Evolutionary conservation across 2,888 invertebrate species (phyloP), one percentile per base, ranked within the genome.

Genomic region (Seira sanloemensis): DNA sequence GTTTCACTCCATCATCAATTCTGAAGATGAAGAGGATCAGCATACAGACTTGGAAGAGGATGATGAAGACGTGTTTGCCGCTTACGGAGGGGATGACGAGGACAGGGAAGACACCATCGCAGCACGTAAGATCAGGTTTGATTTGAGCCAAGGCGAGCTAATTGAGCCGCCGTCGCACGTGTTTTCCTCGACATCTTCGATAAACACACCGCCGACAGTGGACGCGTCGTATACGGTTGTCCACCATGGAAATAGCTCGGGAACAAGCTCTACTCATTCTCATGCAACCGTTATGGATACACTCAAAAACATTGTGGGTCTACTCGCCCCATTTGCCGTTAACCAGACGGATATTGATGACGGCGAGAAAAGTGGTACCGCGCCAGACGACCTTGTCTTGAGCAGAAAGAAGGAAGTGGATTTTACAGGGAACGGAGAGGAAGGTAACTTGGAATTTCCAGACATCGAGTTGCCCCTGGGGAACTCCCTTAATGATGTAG

Each of bases 11-110:
- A 37, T 75, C 0, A 26, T 62, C 2, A 69, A 75, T 23, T 75
- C 80, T 7, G 75, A 75, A 9, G 80, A 80, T 25, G 80, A 80
- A n/a, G 75, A 75, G 7, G 80, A 80, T 25, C 74, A 80, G n/a
- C 62, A 12, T 62, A 23, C 2, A 2, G 62, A 62, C 7, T 21
- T 23, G 1, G 62, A 62, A 62, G 19, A 21, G 21, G 62, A 75
- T n/a, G 80, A 80, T 18, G 79, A 79, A 25, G 16, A 24, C 24
- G n/a, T n/a, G n/a, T n/a, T n/a, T n/a, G 78, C 69, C 1, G 23
- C 37, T 1, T 26, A 46, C 9, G 74, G 54, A 54, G 79, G 26
- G 0, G 68, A 65, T 18, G 80, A 74, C 24, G 73, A 71, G 26
- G 73, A 67, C 5, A 62, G 27, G 21, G 27, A 54, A 26, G 66